These are phyloP conservation scores for Galerucella pusilla DNA, from an alignment of 2,888 invertebrate genomes.

Conservation along the genomic window DNA sequence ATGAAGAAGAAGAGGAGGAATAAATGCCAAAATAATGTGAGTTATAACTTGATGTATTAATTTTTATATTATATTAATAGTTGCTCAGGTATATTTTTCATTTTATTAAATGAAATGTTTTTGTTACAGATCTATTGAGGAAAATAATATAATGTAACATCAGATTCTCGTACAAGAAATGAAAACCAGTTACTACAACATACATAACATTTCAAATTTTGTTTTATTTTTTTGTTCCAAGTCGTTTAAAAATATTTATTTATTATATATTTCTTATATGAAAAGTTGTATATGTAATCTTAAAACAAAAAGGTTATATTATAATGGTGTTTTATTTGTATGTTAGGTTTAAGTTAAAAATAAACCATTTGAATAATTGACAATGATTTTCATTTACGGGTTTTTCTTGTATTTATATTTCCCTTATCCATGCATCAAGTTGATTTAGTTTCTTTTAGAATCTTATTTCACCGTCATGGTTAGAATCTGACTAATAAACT, in stretches of 20 bases:
- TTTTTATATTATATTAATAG: not conserved
- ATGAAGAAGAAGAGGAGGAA: constrained; percentile 75
- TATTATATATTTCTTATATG: constrained; percentile 56
- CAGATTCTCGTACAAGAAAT: constrained; percentile 41
- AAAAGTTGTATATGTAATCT: constrained; percentile 63
- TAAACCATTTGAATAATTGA: constrained; percentile 41
- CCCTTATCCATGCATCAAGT: not conserved
- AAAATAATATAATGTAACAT: constrained; percentile 46
- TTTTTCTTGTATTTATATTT: not conserved
- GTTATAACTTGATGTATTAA: not conserved
- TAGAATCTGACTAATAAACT: too few species aligned
- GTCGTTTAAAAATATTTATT: constrained; percentile 47
- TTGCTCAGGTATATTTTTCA: not conserved
- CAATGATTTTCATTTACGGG: not conserved
- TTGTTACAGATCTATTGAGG: constrained; percentile 41
- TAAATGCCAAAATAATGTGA: constrained; percentile 42
- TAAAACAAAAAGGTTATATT: constrained; percentile 40
- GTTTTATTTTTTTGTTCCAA: constrained; percentile 53
- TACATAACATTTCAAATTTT: constrained; percentile 22
- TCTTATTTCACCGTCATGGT: too few species aligned
- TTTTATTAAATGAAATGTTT: not conserved
- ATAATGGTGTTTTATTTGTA: constrained; percentile 48
- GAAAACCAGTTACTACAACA: constrained; percentile 35
- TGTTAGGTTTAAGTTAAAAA: constrained; percentile 45
- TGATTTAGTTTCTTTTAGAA: not conserved